A percentile compares a stretch with the other conserved stretches of the same genome.
Conservation (phyloP, 2,113 vertebrate species). For the Capreolus pygargus region DNA sequence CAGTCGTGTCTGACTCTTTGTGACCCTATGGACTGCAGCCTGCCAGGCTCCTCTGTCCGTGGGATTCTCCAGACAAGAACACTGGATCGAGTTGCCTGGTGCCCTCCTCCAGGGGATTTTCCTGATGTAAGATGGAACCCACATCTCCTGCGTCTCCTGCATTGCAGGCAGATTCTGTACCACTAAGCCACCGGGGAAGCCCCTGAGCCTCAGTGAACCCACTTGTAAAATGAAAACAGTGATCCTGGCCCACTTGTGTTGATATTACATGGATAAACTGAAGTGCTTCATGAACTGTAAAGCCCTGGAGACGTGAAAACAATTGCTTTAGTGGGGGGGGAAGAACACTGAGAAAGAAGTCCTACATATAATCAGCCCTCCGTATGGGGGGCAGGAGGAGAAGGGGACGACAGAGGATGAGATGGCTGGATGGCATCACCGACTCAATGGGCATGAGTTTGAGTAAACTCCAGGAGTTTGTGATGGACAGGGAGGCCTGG, state of each 20-base stretch:
- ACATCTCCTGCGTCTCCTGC: not conserved
- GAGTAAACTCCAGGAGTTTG: too few relatives aligned
- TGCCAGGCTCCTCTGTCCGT: not conserved
- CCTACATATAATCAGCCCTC: not conserved
- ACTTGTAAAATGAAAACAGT: not conserved
- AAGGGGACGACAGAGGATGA: too few relatives aligned
- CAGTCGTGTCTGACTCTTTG: not conserved
- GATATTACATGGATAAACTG: not conserved
- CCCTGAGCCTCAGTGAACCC: not conserved
- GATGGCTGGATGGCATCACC: too few relatives aligned
- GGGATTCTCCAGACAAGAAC: not conserved
- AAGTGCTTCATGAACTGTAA: not conserved
- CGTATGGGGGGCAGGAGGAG: too few relatives aligned
- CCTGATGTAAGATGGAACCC: not conserved
- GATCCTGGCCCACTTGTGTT: not conserved
- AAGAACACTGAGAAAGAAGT: not conserved
- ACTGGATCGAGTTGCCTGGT: not conserved
- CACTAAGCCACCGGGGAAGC: not conserved
- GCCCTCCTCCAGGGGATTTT: not conserved
- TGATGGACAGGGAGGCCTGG: too few relatives aligned
- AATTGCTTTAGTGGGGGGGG: fast-evolving
- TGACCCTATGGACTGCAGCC: not conserved
- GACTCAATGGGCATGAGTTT: too few relatives aligned
- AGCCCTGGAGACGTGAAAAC: not conserved
- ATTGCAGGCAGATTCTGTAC: not conserved